phyloP scores from a whole-genome alignment of 1,140 invertebrate species.

The Scaptodrosophila lebanonensis region DNA sequence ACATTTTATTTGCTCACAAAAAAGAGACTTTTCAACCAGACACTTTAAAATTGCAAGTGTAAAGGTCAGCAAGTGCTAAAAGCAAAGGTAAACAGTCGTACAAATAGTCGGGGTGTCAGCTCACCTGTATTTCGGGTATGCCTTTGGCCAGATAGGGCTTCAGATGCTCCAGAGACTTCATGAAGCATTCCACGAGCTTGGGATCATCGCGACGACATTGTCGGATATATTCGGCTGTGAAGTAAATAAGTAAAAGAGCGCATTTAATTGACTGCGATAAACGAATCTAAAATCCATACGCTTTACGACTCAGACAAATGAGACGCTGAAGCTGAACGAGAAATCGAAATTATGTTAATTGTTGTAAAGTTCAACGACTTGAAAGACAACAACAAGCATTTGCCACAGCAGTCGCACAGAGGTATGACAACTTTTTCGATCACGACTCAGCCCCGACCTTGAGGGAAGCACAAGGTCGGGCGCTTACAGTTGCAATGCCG shows the following conservation, averaged over 20 bases:
- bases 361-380: constrained; percentile 62
- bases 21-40: neutral
- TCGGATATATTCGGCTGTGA: constrained; percentile 84
- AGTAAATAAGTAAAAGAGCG: constrained; percentile 30
- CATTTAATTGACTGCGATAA: too few species aligned
- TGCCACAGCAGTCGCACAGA: neutral
- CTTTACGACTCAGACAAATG: too few species aligned
- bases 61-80: too few species aligned
- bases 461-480: constrained; percentile 35
- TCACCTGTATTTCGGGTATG: constrained; percentile 82
- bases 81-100: neutral
- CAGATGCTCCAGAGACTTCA: constrained; percentile 81
- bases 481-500: constrained; percentile 20
- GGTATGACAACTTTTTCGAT: too few species aligned
- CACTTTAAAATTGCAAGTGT: neutral
- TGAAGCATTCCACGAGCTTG: constrained; percentile 81
- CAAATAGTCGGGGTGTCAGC: constrained; percentile 19
- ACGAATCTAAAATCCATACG: too few species aligned
- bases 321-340: neutral
- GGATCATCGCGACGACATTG: constrained; percentile 83
- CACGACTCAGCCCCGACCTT: constrained; percentile 3
- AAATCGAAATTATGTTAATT: constrained; percentile 5
- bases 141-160: constrained; percentile 82
- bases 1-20: neutral
- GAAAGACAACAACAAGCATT: constrained; percentile 10